Evolutionary conservation across 2,888 invertebrate genomes (phyloP).

Genomic region (Gordius sp.): DNA sequence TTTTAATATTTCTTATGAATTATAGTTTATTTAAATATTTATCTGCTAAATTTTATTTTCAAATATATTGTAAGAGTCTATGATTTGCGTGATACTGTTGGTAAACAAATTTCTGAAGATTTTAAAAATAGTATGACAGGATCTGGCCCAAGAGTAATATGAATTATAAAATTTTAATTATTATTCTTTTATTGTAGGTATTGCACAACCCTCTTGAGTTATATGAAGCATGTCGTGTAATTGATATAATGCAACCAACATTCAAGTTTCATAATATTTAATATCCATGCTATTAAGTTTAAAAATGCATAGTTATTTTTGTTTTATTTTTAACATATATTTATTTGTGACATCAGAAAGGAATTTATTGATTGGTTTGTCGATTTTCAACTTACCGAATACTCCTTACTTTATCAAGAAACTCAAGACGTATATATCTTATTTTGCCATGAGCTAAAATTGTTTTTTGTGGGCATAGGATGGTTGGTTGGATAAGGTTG

Average conservation of each 20-base stretch:
- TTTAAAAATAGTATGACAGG: slow-evolving; percentile 32
- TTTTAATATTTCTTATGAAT: slow-evolving; percentile 14
- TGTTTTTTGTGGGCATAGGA: slow-evolving; percentile 29
- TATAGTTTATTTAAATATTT: slow-evolving; percentile 13
- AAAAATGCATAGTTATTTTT: no score
- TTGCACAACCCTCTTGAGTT: background rate
- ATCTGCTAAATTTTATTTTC: background rate
- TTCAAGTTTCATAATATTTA: background rate
- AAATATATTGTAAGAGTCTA: slow-evolving; percentile 29
- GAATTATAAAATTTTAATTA: background rate
- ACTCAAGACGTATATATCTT: slow-evolving; percentile 66
- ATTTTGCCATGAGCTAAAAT: no score
- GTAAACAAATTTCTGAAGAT: slow-evolving; percentile 61
- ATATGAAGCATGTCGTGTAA: background rate
- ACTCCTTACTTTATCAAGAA: slow-evolving; percentile 66
- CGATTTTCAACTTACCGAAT: slow-evolving; percentile 57
- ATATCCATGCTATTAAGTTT: background rate
- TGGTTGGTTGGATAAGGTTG: slow-evolving; percentile 83
- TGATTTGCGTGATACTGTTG: slow-evolving; percentile 46
- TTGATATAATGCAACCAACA: background rate
- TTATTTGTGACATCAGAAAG: background rate
- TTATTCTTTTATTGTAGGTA: background rate
- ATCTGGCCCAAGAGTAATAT: background rate
- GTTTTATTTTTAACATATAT: background rate
- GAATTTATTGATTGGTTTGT: slow-evolving; percentile 46